These are phyloP conservation scores for Phlogophora meticulosa DNA, from an alignment of 2,888 invertebrate species.

Conservation along the genomic window DNA sequence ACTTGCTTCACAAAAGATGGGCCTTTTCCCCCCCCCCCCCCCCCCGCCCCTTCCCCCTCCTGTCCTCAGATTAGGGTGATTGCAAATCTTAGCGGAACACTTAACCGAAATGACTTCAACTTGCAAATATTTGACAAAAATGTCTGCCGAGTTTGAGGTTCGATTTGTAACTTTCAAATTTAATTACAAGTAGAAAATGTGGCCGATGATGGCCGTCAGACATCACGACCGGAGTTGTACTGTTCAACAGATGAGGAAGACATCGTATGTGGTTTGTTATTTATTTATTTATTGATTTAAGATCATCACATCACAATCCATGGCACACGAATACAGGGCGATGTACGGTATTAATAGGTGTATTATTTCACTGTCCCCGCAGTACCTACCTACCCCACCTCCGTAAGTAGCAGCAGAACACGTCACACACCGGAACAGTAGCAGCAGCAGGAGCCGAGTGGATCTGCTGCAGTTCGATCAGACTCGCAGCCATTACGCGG, in stretches of 20 bases:
- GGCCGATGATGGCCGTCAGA: neutral
- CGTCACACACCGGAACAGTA: no score
- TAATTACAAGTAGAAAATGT: conserved; percentile 7
- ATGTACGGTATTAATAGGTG: no score
- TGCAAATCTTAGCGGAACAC: conserved; percentile 35
- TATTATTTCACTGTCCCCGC: neutral
- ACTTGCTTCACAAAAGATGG: neutral
- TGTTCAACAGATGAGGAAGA: conserved; percentile 2
- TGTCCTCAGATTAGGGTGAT: conserved; percentile 32
- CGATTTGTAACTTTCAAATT: conserved; percentile 23
- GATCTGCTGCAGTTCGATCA: conserved; percentile 34
- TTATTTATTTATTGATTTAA: no score
- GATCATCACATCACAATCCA: no score
- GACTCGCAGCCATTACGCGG: conserved; percentile 38
- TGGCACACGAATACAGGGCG: no score
- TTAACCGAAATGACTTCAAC: conserved; percentile 41
- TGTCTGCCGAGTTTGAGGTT: conserved; percentile 9
- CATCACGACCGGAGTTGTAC: neutral
- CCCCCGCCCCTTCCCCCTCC: neutral
- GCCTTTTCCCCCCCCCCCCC: neutral
- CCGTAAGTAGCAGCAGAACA: no score
- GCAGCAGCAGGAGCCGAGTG: conserved; percentile 23
- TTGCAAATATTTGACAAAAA: conserved; percentile 40
- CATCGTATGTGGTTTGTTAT: neutral
- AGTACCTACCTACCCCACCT: no score